Evolutionary conservation across 2,888 invertebrate species (phyloP).

Genomic region (Carcina quercana): DNA sequence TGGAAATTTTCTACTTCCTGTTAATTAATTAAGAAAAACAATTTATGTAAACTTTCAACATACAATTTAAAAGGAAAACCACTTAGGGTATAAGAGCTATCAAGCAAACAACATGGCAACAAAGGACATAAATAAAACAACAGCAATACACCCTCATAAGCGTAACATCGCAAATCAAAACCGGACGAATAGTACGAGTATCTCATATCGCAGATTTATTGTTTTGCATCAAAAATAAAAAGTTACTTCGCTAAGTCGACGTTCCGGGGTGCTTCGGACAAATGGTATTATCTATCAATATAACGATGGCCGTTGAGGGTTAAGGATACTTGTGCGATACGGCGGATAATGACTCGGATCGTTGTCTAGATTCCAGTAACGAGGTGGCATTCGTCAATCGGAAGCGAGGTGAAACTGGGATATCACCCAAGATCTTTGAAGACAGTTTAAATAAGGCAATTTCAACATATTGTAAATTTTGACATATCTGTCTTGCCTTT

Average conservation of each 20-base stretch:
- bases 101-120: no score
- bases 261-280: slow-evolving; percentile 24
- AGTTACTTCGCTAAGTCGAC: slow-evolving; percentile 34
- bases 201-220: slow-evolving; percentile 37
- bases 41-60: no score
- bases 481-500: no score
- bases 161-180: slow-evolving; percentile 16
- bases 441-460: no score
- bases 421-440: neutral
- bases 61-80: no score
- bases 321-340: slow-evolving; percentile 32
- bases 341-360: slow-evolving; percentile 23
- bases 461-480: no score
- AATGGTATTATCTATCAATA: slow-evolving; percentile 40
- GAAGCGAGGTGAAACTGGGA: slow-evolving; percentile 1
- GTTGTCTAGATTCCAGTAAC: slow-evolving; percentile 26
- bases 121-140: slow-evolving; percentile 7
- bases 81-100: no score
- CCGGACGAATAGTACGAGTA: slow-evolving; percentile 22
- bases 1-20: no score
- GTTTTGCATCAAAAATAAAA: slow-evolving; percentile 43
- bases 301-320: slow-evolving; percentile 41
- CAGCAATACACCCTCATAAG: slow-evolving; percentile 20
- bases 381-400: slow-evolving; percentile 23
- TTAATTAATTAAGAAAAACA: no score